Evolutionary conservation across 2,888 invertebrate genomes (phyloP), one percentile per base, ranked within the genome.

Genomic region (Scaeva pyrastri): DNA sequence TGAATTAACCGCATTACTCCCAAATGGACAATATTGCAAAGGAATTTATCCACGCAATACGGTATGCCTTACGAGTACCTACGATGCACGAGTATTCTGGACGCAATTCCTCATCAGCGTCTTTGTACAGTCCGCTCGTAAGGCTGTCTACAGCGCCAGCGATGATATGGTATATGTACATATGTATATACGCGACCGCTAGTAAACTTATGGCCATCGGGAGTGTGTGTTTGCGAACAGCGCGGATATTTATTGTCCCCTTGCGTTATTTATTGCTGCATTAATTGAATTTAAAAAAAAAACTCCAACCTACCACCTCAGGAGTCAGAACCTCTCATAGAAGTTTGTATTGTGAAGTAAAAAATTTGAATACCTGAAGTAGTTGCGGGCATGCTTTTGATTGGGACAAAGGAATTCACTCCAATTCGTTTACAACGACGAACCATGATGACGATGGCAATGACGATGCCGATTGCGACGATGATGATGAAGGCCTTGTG

Each of bases 191-290:
- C 10, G 10, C 31, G 56, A 23, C 5, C 8, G n/a, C n/a, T n/a
- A n/a, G 66, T 48, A 58, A 43, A 45, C 41, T 64, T 10, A 31
- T 31, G n/a, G 12, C n/a, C 31, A 50, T 3, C 26, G 31, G 31
- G 31, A 16, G 26, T n/a, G 31, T 36, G 31, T 62, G 21, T 23
- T 3, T 11, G 14, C n/a, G n/a, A 19, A 62, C 41, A 55, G 23
- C 50, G 50, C 26, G 60, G 56, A 79, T 81, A 84, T 86, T 86
- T 84, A 86, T 86, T 88, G 83, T 88, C 86, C 80, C 52, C 60
- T 62, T 52, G 76, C 74, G 83, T 83, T 84, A 88, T 88, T 88
- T 88, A 88, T 83, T 86, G 74, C 48, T 39, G 70, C 84, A 88
- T 83, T 88, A 88, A 88, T 86, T 88, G 88, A 88, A 78, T 86